phyloP scores from a whole-genome alignment of 2,797 vertebrate genomes.

The Allochrocebus solatus region DNA sequence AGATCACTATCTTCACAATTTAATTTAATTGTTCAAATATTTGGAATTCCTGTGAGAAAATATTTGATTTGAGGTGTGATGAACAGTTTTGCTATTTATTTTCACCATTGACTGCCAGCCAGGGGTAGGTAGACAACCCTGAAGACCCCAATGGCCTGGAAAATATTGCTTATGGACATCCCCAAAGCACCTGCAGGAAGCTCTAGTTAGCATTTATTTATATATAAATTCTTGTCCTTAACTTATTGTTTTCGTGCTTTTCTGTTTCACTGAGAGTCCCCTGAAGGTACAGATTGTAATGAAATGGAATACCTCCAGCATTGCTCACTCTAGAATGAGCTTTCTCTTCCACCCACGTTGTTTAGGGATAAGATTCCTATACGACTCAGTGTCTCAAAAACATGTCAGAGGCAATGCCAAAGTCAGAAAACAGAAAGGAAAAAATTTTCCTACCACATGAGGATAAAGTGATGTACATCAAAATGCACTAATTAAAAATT shows the following conservation, averaged over 20 bases:
- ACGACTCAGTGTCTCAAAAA: neutral
- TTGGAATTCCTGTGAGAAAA: neutral
- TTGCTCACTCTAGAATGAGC: neutral
- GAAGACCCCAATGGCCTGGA: accelerated
- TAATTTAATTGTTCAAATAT: neutral
- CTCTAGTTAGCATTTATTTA: neutral
- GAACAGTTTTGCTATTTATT: neutral
- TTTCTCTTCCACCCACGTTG: too few relatives aligned
- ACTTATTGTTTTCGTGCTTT: neutral
- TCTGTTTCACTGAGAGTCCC: neutral
- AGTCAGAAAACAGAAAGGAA: neutral
- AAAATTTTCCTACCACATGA: neutral
- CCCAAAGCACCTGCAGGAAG: neutral
- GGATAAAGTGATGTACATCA: neutral
- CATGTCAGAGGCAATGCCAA: neutral
- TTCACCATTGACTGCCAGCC: too few relatives aligned
- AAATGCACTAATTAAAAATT: neutral
- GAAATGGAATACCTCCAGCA: neutral
- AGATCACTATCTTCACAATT: neutral
- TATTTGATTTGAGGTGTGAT: neutral
- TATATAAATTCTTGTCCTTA: neutral
- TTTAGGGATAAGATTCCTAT: neutral
- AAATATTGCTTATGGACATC: too few relatives aligned
- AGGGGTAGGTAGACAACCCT: too few relatives aligned
- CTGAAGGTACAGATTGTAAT: neutral